Base-by-base conservation (phyloP, 2,888 invertebrate genomes). In the Drosophila vallismaia region DNA sequence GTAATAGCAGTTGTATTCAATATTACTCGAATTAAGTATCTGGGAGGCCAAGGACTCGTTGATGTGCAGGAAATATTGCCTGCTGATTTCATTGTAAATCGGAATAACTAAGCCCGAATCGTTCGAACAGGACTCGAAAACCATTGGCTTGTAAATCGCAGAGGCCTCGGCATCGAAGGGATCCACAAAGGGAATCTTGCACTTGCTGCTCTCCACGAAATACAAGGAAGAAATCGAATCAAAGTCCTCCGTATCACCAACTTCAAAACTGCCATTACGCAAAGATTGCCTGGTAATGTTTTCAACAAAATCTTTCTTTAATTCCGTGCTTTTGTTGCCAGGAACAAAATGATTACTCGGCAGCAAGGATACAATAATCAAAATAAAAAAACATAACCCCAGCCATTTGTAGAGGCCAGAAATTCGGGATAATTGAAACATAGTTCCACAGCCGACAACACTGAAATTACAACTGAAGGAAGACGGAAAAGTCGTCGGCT, bases 121-220 rank as follows among this genome's bases (percentile, higher is more conserved):
- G 14, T 56, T 56, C 8, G 46, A n/a, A 42, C 77, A 77, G 4
- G 14, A 5, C 19, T 55, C 50, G 10, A 56, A 49, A 4, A 29
- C 28, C 28, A 40, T 9, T 3, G 56, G 40, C 0, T n/a, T 5
- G 36, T 38, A 45, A 0, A 53, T 36, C 5, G 50, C 19, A 3
- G 19, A 8, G 42, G 19, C 42, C 14, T 56, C 66, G 0, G n/a
- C 3, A 1, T 31, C 38, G 6, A 53, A 60, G 2, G 70, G 70
- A 31, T 71, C 26, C 1, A 71, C 44, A 56, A 52, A 59, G 9
- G 59, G 54, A 24, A 66, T 71, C 36, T 45, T 46, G 29, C 70
- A 71, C 10, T 24, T 36, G 3, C 50, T 9, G 14, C 52, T 45
- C 8, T 52, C 40, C 2, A 71, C 55, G 38, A 49, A 59, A 44